Evolutionary conservation across 2,113 vertebrate species (phyloP).

Genomic region (Pseudolaguvia tuberculata): DNA sequence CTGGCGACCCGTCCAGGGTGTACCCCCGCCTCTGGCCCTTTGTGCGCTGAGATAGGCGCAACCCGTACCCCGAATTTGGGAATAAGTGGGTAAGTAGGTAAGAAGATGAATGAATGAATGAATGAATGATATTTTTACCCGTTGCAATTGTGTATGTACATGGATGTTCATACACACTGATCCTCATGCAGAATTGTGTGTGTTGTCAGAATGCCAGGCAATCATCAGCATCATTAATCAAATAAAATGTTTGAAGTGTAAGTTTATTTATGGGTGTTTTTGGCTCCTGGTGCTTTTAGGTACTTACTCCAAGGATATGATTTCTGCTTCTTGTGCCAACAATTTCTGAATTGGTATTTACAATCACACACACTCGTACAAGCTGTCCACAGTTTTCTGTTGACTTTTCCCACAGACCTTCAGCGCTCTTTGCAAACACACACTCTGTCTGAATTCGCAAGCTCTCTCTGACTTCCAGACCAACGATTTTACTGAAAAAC

Average conservation of each 20-base stretch:
- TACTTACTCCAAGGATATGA: slow-evolving; percentile 25
- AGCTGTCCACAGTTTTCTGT: slow-evolving; percentile 21
- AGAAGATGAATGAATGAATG: too few species aligned
- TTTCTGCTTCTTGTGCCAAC: slow-evolving; percentile 28
- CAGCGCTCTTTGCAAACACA: too few species aligned
- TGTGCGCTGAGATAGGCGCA: too few species aligned
- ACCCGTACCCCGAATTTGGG: too few species aligned
- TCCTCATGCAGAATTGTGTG: not conserved
- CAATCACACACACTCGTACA: slow-evolving; percentile 27
- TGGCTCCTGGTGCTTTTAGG: slow-evolving; percentile 4
- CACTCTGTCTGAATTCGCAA: not conserved
- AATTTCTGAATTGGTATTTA: slow-evolving; percentile 28
- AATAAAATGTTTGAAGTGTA: not conserved
- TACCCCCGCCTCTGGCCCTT: too few species aligned
- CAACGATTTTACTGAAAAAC: not conserved
- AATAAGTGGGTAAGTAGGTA: too few species aligned
- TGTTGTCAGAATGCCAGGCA: slow-evolving; percentile 14
- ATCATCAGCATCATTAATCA: slow-evolving; percentile 10
- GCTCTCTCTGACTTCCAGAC: not conserved
- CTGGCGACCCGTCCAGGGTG: too few species aligned
- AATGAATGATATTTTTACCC: too few species aligned
- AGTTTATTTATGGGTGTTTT: slow-evolving; percentile 21
- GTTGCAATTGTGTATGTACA: not conserved
- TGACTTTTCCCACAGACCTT: slow-evolving; percentile 17
- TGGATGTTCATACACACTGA: not conserved